Percentiles rank a stretch among this genome's conserved stretches.
These are phyloP conservation scores for Antechinus flavipes DNA, from an alignment of 2,113 vertebrate genomes.

Conservation along the genomic window DNA sequence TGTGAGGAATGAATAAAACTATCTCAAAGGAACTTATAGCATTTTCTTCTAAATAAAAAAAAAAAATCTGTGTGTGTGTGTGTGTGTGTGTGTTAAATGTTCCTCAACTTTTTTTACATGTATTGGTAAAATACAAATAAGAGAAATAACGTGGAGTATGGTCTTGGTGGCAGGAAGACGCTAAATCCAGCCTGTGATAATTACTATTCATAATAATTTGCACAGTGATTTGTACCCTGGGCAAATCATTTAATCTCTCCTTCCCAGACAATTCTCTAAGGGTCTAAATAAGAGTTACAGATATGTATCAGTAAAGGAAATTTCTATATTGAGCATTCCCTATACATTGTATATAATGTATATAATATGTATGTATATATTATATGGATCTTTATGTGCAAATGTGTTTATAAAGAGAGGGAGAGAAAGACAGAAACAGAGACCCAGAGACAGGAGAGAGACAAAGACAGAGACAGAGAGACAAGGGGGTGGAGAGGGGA, in stretches of 20 bases:
- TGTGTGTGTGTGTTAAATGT: neutral
- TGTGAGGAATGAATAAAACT: neutral
- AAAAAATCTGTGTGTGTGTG: neutral
- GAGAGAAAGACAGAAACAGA: too few relatives aligned
- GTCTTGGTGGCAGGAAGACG: neutral
- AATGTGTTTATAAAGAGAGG: too few relatives aligned
- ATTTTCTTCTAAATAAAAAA: neutral
- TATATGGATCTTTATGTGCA: too few relatives aligned
- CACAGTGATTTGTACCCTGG: neutral
- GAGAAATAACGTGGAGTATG: neutral
- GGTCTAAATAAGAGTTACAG: neutral
- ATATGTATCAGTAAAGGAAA: neutral
- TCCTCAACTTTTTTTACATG: neutral
- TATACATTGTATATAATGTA: neutral
- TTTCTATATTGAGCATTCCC: neutral
- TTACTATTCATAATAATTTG: neutral
- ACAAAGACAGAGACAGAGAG: too few relatives aligned
- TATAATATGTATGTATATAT: neutral
- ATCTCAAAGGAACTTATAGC: neutral
- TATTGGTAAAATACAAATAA: neutral
- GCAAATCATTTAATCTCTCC: neutral
- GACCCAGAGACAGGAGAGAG: too few relatives aligned
- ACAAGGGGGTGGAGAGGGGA: too few relatives aligned
- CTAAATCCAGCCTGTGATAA: neutral
- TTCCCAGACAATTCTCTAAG: neutral